Evolutionary conservation across 2,797 vertebrate genomes (phyloP), one percentile per base, ranked within the genome.

Genomic region (Catharus ustulatus): DNA sequence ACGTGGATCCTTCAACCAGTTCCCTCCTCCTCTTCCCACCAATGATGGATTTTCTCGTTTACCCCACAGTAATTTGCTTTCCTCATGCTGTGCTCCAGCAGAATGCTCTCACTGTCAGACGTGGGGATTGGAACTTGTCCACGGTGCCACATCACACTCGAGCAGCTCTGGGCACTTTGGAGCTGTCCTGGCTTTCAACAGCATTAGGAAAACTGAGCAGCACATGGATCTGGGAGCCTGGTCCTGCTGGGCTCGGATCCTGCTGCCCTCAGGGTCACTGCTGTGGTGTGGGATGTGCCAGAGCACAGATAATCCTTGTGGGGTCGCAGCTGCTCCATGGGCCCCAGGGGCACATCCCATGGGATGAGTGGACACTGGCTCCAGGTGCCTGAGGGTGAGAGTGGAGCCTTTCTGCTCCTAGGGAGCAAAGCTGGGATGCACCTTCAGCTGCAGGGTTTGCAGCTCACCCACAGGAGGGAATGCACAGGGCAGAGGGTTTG

Each of bases 31-130:
- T 74, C 51, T 93, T 61, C 72, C 78, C 16, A 6, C 57, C 27
- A 43, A 9, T 95, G 94, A 92, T 93, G 92, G 93, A 94, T 92
- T 88, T 91, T 52, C 74, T 90, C 29, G 0, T 95, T 93, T 85
- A 63, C 78, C 48, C 86, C 67, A 13, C 9, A 48, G 74, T 76
- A 74, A 95, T 96, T 95, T 94, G 79, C 87, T 95, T 85, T 87
- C 29, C 87, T 85, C 67, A 2, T 19, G 61, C 87, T 81, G 85
- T 0, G 2, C 82, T 86, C 86, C 68, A 58, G 85, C 79, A 84
- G 92, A 92, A 88, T 6, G 40, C 71, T 93, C 66, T 74, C 73
- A 3, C n/a, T 92, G 91, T 73, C 81, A 87, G 11, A 43, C 10
- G 15, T 57, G 73, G 54, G 74, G 85, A 89, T 58, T 87, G 63